Conservation (phyloP, 2,113 vertebrate genomes). For the Pyxicephalus adspersus region DNA sequence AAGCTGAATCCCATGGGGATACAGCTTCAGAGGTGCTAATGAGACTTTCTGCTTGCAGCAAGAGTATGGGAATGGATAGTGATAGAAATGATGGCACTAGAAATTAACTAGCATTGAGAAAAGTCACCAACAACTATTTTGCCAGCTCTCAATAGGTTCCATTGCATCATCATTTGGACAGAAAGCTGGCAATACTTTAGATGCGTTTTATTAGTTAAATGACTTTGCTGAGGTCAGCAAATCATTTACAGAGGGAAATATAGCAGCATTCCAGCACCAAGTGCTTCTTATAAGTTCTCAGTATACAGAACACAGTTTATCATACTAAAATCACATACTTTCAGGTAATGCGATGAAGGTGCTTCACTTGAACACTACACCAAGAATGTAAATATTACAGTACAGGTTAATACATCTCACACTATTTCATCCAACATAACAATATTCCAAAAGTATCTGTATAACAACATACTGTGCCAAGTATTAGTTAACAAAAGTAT, state of each 20-base stretch:
- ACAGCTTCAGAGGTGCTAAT: constrained; percentile 79
- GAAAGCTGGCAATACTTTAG: background rate
- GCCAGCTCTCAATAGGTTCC: background rate
- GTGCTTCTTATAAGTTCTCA: background rate
- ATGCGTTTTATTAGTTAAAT: too few species aligned
- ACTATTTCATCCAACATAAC: too few species aligned
- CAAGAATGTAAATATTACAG: too few species aligned
- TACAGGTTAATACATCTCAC: too few species aligned
- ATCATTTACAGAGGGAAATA: too few species aligned
- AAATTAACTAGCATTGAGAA: background rate
- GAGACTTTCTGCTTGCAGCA: constrained; percentile 83
- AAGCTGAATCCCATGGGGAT: constrained; percentile 73
- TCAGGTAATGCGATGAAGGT: constrained; percentile 1
- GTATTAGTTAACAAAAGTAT: too few species aligned
- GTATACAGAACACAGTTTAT: background rate
- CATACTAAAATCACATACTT: background rate
- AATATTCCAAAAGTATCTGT: too few species aligned
- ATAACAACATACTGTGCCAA: too few species aligned
- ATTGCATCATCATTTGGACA: background rate
- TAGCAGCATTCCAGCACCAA: too few species aligned
- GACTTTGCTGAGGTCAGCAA: too few species aligned
- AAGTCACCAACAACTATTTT: background rate
- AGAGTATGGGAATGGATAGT: constrained; percentile 77
- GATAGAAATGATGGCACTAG: constrained; percentile 36
- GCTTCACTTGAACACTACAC: too few species aligned